Conservation (phyloP, 2,888 invertebrate species). For the Megaustenia siamemsis region DNA sequence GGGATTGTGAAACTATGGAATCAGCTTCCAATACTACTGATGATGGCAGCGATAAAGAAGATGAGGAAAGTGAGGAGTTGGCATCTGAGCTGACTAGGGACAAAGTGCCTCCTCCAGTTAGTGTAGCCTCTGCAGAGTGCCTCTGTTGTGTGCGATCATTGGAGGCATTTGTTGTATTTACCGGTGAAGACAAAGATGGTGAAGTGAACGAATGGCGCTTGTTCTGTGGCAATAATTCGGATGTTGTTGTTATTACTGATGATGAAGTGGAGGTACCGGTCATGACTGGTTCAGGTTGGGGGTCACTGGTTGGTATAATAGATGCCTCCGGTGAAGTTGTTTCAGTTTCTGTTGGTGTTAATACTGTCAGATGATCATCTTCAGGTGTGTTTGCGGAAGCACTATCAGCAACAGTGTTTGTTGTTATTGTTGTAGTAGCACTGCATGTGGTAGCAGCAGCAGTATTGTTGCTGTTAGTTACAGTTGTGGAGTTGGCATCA, state of each 20-base stretch:
- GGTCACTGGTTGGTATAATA: not conserved
- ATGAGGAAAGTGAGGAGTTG: not conserved
- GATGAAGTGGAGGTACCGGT: not conserved
- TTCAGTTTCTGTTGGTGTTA: constrained; percentile 5
- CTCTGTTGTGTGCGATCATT: constrained; percentile 35
- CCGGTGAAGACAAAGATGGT: constrained; percentile 62
- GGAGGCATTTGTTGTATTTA: constrained; percentile 40
- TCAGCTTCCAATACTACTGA: constrained; percentile 9
- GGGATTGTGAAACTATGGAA: not conserved
- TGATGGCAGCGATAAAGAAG: constrained; percentile 10
- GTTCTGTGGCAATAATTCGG: constrained; percentile 52
- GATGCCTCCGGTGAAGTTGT: constrained; percentile 1
- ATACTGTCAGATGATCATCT: constrained; percentile 6
- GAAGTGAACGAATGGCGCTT: constrained; percentile 71
- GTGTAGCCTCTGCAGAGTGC: constrained; percentile 43
- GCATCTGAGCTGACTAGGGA: constrained; percentile 36
- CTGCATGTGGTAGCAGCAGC: not conserved
- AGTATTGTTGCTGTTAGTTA: not conserved
- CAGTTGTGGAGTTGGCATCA: constrained; percentile 12
- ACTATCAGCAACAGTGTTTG: not conserved
- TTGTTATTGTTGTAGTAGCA: not conserved
- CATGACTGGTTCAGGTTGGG: not conserved
- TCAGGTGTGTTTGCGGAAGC: not conserved
- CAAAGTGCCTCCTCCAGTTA: constrained; percentile 13
- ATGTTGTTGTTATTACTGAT: not conserved